Evolutionary conservation across 23 tunicate species (phyloP), one percentile per base, ranked within the genome.

Genomic region (Trididemnum clinides): DNA sequence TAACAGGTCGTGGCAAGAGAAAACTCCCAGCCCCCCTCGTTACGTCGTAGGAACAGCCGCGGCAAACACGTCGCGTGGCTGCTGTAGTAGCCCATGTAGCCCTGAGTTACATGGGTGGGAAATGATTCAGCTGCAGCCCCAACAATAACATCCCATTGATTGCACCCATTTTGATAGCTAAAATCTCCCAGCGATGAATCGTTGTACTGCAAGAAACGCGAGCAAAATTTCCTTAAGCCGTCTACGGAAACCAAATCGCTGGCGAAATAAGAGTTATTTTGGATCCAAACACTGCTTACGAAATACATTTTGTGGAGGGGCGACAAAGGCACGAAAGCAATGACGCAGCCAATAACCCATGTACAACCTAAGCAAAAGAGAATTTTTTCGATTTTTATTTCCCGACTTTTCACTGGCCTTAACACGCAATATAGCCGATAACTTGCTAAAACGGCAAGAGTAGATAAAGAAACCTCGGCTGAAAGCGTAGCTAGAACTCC

Each of bases 81-180:
- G 57, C 95, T 85, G 86, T 90, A 90, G 64, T 90, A 90, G 0
- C 95, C 95, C 0, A 85, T 79, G 35, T 78, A 85, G 20, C 95
- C 89, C 18, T 22, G 27, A 12, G 22, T 74, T 38, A 5, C 10
- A 10, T 37, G 59, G 5, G 31, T 18, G 5, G 57, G 57, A 15
- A 7, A 66, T 5, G 37, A 29, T 5, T 6, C 30, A 4, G 10
- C 6, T 15, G 37, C 36, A 32, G 37, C 31, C 31, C n/a, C 31
- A 23, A 66, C n/a, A 3, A 66, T 3, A 66, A 29, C 31, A 4
- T 66, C 37, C 75, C 75, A 66, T 4, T 66, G 36, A 5, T 31
- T 30, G 7, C 6, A 5, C 10, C 5, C 75, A 15, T 23, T 66
- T 6, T 10, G 2, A 37, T 66, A 10, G 6, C 37, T 5, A 31